Percentiles rank a stretch among this genome's conserved stretches.
Evolutionary conservation across 2,888 invertebrate genomes (phyloP).

Genomic region (Margaritifera margaritifera): DNA sequence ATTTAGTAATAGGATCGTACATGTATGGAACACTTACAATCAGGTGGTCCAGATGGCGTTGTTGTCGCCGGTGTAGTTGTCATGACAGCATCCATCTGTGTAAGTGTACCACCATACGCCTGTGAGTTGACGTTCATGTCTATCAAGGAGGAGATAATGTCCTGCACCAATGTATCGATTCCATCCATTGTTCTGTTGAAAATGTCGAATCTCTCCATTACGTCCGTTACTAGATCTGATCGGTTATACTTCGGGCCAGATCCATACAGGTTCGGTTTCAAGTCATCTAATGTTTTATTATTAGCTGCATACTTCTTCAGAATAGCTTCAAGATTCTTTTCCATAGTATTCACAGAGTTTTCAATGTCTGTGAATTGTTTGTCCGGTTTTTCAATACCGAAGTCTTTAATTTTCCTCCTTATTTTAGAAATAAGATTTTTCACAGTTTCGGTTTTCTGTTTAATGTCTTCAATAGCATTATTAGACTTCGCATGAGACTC

Average conservation of each 20-base stretch:
- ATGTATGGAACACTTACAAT: conserved; percentile 28
- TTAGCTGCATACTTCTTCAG: conserved; percentile 11
- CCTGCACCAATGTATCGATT: conserved; percentile 18
- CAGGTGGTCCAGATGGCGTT: conserved; percentile 33
- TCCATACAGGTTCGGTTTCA: conserved; percentile 23
- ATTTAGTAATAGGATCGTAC: too few species aligned
- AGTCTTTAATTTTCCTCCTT: conserved; percentile 30
- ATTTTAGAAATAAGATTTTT: conserved; percentile 20
- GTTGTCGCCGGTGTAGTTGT: conserved; percentile 37
- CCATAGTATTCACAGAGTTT: conserved; percentile 15
- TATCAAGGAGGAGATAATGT: conserved; percentile 16
- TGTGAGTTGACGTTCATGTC: conserved; percentile 12
- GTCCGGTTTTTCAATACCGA: conserved; percentile 27
- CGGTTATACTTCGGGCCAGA: conserved; percentile 18
- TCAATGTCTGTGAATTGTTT: conserved; percentile 22
- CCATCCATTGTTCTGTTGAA: conserved; percentile 27
- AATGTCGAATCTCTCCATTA: conserved; percentile 16
- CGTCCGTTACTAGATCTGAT: conserved; percentile 14
- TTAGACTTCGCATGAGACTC: neutral
- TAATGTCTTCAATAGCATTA: conserved; percentile 14
- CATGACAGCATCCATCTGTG: conserved; percentile 24
- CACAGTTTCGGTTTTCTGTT: conserved; percentile 8
- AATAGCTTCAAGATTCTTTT: conserved; percentile 15
- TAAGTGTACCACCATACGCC: conserved; percentile 7
- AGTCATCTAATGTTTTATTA: conserved; percentile 7